These are phyloP conservation scores for Cephus pulcher DNA, from an alignment of 2,888 invertebrate genomes.

Conservation along the genomic window DNA sequence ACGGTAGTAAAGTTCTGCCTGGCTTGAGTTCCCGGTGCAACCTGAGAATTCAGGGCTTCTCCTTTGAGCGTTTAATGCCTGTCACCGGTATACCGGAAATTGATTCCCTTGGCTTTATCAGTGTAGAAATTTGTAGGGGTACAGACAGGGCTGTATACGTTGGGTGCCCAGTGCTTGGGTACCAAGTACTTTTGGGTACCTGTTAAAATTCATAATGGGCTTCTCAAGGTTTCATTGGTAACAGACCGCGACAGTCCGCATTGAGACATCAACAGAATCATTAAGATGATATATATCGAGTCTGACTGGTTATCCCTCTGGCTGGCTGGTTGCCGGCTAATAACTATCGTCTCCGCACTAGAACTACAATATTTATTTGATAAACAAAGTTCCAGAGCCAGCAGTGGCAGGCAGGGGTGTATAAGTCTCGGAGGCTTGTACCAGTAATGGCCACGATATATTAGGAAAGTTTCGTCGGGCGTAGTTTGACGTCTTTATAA, in stretches of 20 bases:
- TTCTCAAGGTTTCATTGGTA: neutral
- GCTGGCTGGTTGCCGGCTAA: constrained; percentile 23
- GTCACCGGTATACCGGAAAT: neutral
- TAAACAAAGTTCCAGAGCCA: constrained; percentile 54
- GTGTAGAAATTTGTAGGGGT: neutral
- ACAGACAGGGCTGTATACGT: neutral
- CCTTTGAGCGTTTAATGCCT: neutral
- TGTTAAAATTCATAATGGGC: neutral
- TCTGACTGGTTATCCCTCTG: neutral
- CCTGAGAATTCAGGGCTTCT: neutral
- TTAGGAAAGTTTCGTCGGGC: constrained; percentile 57
- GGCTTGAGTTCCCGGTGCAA: neutral
- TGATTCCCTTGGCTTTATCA: neutral
- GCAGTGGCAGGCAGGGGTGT: constrained; percentile 30
- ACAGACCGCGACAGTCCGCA: constrained; percentile 3
- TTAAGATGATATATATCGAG: constrained; percentile 21
- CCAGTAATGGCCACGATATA: constrained; percentile 57
- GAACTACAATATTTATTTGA: constrained; percentile 52
- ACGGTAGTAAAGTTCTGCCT: constrained; percentile 41
- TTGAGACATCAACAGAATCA: constrained; percentile 25
- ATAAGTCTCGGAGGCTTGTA: constrained; percentile 54
- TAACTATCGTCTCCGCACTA: constrained; percentile 27
- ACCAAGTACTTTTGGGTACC: neutral
- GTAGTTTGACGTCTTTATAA: constrained; percentile 57
- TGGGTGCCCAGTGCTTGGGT: neutral